phyloP scores from a whole-genome alignment of 2,113 vertebrate species.

The Limnothrissa miodon region DNA sequence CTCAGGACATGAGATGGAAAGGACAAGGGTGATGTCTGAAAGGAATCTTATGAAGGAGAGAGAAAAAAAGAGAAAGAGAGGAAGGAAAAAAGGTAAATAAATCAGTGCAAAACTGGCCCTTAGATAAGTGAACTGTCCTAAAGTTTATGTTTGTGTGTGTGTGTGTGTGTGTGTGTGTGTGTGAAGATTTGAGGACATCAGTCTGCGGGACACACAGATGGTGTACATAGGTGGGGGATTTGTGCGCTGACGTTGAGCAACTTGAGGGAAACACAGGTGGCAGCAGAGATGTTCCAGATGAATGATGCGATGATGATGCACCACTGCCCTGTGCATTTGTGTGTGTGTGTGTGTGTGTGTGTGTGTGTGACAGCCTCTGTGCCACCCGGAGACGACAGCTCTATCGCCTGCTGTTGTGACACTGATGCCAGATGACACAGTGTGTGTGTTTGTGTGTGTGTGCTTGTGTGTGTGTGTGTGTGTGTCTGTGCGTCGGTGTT shows the following conservation, averaged over 20 bases:
- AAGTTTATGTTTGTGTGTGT: not conserved
- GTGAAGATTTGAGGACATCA: not conserved
- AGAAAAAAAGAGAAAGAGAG: not conserved
- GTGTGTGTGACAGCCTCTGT: not conserved
- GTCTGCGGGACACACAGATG: slow-evolving; percentile 6
- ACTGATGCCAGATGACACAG: slow-evolving; percentile 10
- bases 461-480: not conserved
- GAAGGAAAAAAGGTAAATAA: not conserved
- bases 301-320: slow-evolving; percentile 3
- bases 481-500: not conserved
- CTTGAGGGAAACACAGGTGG: not conserved
- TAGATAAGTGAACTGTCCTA: not conserved
- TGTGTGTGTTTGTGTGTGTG: slow-evolving; percentile 13
- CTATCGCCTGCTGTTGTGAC: slow-evolving; percentile 12
- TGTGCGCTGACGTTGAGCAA: not conserved
- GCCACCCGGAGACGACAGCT: slow-evolving; percentile 16
- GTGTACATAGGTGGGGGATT: not conserved
- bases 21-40: not conserved
- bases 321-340: not conserved
- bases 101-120: not conserved
- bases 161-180: slow-evolving; percentile 8
- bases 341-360: slow-evolving; percentile 16
- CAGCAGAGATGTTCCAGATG: not conserved
- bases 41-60: not conserved
- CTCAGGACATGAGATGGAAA: not conserved